Percentiles rank a stretch among this genome's conserved stretches.
Evolutionary conservation across 2,888 invertebrate genomes (phyloP).

Genomic region (Cylindroiulus punctatus): DNA sequence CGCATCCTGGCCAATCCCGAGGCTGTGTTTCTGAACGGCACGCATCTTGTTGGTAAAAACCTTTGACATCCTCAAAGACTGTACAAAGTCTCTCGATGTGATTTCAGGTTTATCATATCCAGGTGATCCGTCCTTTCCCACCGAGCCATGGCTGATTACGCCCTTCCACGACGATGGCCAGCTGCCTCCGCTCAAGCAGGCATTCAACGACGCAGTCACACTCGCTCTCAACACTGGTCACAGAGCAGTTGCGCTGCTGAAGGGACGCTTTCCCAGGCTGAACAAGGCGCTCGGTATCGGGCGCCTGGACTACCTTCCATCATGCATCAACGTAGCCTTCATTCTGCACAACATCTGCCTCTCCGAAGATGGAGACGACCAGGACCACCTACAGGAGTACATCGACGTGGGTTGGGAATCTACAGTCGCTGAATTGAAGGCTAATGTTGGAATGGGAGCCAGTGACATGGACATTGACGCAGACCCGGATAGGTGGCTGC

Average conservation of each 20-base stretch:
- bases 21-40: conserved; percentile 5
- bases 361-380: conserved; percentile 46
- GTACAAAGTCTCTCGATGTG: background rate
- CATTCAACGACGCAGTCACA: conserved; percentile 22
- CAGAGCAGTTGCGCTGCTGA: conserved; percentile 31
- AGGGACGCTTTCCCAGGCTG: conserved; percentile 51
- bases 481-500: conserved; percentile 50
- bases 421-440: background rate
- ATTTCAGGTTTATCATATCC: background rate
- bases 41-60: conserved; percentile 43
- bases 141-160: conserved; percentile 50
- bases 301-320: conserved; percentile 49
- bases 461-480: conserved; percentile 23
- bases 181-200: background rate
- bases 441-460: background rate
- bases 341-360: conserved; percentile 54
- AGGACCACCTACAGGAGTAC: conserved; percentile 48
- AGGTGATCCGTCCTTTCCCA: conserved; percentile 46
- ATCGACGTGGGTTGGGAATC: conserved; percentile 26
- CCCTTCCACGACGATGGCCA: conserved; percentile 50
- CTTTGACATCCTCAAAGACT: background rate
- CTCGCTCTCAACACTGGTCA: background rate
- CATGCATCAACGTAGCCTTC: conserved; percentile 48
- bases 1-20: conserved; percentile 9
- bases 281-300: conserved; percentile 7